Conservation (phyloP, 1,140 invertebrate genomes). For the Aphidius gifuensis region DNA sequence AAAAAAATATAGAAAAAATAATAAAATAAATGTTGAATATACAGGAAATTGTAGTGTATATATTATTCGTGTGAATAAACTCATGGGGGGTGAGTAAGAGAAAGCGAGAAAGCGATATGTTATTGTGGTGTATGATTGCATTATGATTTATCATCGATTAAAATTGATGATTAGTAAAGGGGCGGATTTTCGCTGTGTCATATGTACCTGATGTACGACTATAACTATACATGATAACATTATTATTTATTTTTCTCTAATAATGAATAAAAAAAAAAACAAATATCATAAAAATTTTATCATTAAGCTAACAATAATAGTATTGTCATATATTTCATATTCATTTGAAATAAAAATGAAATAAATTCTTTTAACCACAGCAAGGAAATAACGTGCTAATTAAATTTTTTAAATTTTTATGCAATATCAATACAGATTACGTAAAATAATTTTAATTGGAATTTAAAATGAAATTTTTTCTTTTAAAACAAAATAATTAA, state of each 20-base stretch:
- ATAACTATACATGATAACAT: slow-evolving; percentile 35
- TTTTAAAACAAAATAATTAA: too few species aligned
- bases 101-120: background rate
- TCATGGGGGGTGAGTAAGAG: background rate
- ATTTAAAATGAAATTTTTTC: too few species aligned
- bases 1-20: background rate
- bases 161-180: slow-evolving; percentile 38
- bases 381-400: too few species aligned
- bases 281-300: too few species aligned
- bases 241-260: slow-evolving; percentile 34
- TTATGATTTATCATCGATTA: slow-evolving; percentile 47
- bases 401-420: too few species aligned
- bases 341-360: too few species aligned
- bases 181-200: slow-evolving; percentile 21
- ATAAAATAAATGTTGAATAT: background rate
- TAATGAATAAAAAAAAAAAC: too few species aligned
- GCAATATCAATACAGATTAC: too few species aligned
- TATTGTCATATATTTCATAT: too few species aligned
- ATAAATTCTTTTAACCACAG: too few species aligned
- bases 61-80: background rate
- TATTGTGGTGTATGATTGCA: slow-evolving; percentile 38
- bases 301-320: too few species aligned
- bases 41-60: background rate
- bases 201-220: slow-evolving; percentile 34
- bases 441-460: too few species aligned